Base-by-base conservation (phyloP, 1,140 invertebrate genomes). In the Euschistus heros region DNA sequence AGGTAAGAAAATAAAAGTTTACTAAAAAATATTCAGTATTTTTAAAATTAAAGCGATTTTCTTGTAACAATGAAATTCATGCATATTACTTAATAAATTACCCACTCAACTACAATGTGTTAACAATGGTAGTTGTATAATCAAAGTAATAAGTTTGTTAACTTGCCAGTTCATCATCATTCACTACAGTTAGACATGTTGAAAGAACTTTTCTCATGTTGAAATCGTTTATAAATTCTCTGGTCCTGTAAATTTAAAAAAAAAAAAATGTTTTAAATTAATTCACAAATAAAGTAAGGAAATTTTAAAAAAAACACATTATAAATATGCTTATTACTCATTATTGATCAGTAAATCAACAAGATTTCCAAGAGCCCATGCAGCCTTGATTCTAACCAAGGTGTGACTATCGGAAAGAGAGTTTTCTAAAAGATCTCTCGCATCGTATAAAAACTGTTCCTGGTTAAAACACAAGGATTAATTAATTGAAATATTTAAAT, bases 341-440 rank as follows among this genome's bases (percentile, higher is more conserved):
- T 46, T 26, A 26, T 63, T 63, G 10, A 46, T 22, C 2, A 65
- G 2, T 17, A 57, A 44, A 22, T 65, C 59, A 30, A 57, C 60
- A 30, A 68, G 63, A 62, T 68, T 68, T 30, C 68, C 64, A 46
- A 68, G 52, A 10, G 68, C 57, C 68, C 68, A 68, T 15, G 68
- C 52, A 18, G 65, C 68, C 27, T 64, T 66, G 10, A 66, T 33
- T 50, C 65, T 59, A 8, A 66, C 65, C 7, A 42, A 8, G 22
- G 47, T 14, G 1, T 22, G 30, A 20, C 50, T 17, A 60, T 68
- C 68, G 15, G 26, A 62, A 37, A 66, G 7, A 5, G 62, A 15
- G 22, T 30, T 30, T 17, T 64, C 18, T n/a, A 68, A 22, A 42
- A 54, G 22, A 55, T 68, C 65, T 20, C 47, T 62, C 0, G 62